Evolutionary conservation across 2,797 vertebrate genomes (phyloP).

Genomic region (Poliocrania exsul): DNA sequence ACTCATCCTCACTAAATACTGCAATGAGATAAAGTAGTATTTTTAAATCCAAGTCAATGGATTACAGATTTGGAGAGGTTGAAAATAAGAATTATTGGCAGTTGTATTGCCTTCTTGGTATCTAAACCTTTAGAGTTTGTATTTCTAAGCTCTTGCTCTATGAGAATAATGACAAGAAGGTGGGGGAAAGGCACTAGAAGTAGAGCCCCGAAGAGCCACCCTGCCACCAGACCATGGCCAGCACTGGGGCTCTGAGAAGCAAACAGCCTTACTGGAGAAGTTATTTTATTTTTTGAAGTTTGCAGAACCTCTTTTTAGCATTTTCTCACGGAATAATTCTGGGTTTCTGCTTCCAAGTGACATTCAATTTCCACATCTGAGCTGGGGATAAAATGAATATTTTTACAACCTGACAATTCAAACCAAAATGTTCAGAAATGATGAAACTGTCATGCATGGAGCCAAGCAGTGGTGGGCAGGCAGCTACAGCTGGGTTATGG

Average conservation of each 20-base stretch:
- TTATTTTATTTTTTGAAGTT: slow-evolving; percentile 18
- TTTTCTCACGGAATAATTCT: slow-evolving; percentile 48
- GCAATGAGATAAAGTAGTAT: background rate
- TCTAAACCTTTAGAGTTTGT: background rate
- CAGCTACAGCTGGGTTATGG: background rate
- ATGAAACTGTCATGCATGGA: background rate
- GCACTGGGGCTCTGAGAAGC: background rate
- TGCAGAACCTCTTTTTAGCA: slow-evolving; percentile 37
- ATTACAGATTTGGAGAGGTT: background rate
- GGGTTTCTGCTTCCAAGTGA: slow-evolving; percentile 35
- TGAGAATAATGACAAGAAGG: background rate
- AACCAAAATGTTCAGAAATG: slow-evolving; percentile 20
- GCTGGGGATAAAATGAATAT: slow-evolving; percentile 51
- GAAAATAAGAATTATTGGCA: background rate
- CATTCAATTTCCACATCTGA: slow-evolving; percentile 42
- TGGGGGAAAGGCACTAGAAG: background rate
- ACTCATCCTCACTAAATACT: background rate
- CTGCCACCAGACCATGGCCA: background rate
- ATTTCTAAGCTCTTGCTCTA: background rate
- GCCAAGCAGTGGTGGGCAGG: slow-evolving; percentile 15
- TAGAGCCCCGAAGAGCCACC: background rate
- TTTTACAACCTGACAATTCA: slow-evolving; percentile 57
- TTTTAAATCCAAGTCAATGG: background rate
- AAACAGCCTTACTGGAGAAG: background rate
- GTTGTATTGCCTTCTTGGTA: background rate